Percentiles rank a stretch among this genome's conserved stretches.
Conservation (phyloP, 2,888 invertebrate species). For the Oxytorus armatus region DNA sequence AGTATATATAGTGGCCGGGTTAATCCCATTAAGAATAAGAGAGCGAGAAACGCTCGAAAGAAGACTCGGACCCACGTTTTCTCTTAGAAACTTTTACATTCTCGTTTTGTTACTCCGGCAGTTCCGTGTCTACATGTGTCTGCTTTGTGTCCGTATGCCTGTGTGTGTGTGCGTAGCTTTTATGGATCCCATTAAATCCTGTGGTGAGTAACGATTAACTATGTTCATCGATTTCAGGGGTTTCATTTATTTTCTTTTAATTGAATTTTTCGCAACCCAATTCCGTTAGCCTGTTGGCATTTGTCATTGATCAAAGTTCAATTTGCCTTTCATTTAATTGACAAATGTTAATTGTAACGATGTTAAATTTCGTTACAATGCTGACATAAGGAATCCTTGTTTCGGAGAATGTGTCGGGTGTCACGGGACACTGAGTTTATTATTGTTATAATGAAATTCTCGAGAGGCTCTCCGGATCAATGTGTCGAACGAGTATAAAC, state of each 20-base stretch:
- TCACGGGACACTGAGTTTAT: neutral
- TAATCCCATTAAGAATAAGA: slow-evolving; percentile 77
- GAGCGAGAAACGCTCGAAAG: slow-evolving; percentile 64
- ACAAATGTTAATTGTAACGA: too few relatives aligned
- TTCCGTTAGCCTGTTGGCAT: neutral
- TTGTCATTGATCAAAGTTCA: neutral
- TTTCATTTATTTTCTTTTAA: neutral
- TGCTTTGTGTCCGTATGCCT: too few relatives aligned
- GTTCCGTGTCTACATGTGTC: slow-evolving; percentile 6
- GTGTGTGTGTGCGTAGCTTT: slow-evolving; percentile 52
- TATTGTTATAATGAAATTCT: neutral
- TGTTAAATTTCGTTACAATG: too few relatives aligned
- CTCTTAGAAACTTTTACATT: slow-evolving; percentile 63
- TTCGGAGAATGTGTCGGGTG: too few relatives aligned
- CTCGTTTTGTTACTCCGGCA: slow-evolving; percentile 34
- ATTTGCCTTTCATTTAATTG: too few relatives aligned
- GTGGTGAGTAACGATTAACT: neutral
- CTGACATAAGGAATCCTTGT: too few relatives aligned
- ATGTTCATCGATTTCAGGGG: neutral
- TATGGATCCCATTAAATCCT: slow-evolving; percentile 73
- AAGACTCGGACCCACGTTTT: slow-evolving; percentile 68
- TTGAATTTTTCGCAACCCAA: neutral
- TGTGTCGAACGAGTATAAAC: neutral
- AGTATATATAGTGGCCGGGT: slow-evolving; percentile 74
- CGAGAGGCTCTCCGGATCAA: neutral